Evolutionary conservation across 2,797 vertebrate species (phyloP).

Genomic region (Tokudaia muenninki): DNA sequence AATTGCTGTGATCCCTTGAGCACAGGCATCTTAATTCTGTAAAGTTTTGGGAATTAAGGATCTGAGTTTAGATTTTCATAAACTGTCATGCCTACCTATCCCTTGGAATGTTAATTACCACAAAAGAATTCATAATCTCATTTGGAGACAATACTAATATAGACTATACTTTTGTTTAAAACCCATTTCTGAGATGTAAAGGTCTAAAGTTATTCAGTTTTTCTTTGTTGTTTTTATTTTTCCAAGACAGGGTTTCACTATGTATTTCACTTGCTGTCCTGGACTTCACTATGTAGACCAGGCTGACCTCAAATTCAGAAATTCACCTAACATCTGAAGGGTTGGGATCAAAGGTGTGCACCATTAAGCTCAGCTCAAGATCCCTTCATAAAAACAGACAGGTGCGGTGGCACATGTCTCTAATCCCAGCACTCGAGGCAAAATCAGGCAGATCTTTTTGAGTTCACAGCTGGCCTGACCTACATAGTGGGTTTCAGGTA

Average conservation of each 20-base stretch:
- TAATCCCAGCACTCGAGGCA: neutral
- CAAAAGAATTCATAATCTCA: neutral
- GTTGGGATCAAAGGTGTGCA: too few species aligned
- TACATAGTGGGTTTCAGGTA: neutral
- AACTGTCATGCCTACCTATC: neutral
- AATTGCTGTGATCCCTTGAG: slow-evolving; percentile 3
- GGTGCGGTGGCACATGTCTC: neutral
- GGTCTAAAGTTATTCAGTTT: slow-evolving; percentile 48
- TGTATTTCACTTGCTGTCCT: too few species aligned
- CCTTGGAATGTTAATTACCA: slow-evolving; percentile 8
- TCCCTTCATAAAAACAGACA: neutral
- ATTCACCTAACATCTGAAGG: neutral
- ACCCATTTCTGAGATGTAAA: slow-evolving; percentile 44
- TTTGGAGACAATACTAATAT: slow-evolving; percentile 27
- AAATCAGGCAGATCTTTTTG: neutral
- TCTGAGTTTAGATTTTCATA: slow-evolving; percentile 4
- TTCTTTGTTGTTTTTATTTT: neutral
- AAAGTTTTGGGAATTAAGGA: neutral
- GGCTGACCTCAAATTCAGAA: neutral
- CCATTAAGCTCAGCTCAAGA: neutral
- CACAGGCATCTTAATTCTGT: slow-evolving; percentile 20
- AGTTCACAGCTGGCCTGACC: neutral
- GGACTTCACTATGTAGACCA: neutral
- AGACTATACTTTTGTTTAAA: slow-evolving; percentile 24
- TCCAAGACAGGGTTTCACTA: neutral